Conservation (phyloP, 2,888 invertebrate genomes). For the Melangyna quadrimaculata region DNA sequence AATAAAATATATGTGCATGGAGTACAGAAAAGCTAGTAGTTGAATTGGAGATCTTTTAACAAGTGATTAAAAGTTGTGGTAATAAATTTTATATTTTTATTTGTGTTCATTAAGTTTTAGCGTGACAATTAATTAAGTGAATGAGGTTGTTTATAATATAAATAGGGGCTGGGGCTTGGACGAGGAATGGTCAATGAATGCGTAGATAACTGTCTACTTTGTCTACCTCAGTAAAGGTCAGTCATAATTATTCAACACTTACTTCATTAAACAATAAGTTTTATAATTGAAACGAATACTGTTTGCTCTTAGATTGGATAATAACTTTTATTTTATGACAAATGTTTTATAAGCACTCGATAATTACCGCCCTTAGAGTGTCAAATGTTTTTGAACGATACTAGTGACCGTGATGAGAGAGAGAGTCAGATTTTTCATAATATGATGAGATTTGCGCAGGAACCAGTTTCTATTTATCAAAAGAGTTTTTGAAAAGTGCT, state of each 20-base stretch:
- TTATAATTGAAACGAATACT: background rate
- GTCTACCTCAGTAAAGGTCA: background rate
- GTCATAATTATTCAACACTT: background rate
- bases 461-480: no score
- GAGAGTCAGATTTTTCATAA: no score
- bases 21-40: background rate
- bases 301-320: no score
- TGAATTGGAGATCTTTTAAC: conserved; percentile 5
- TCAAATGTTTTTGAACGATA: no score
- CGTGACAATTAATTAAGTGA: conserved; percentile 43
- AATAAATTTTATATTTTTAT: conserved; percentile 55
- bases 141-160: conserved; percentile 32
- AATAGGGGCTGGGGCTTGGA: background rate
- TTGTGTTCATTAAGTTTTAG: conserved; percentile 49
- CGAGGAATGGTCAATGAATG: background rate
- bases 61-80: conserved; percentile 45
- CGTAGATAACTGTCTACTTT: background rate
- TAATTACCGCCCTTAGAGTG: no score
- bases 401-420: no score
- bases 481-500: no score
- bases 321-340: no score
- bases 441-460: no score
- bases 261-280: background rate
- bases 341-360: no score
- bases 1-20: conserved; percentile 14